Conservation (phyloP, 2,113 vertebrate genomes). For the Mesitornis unicolor region DNA sequence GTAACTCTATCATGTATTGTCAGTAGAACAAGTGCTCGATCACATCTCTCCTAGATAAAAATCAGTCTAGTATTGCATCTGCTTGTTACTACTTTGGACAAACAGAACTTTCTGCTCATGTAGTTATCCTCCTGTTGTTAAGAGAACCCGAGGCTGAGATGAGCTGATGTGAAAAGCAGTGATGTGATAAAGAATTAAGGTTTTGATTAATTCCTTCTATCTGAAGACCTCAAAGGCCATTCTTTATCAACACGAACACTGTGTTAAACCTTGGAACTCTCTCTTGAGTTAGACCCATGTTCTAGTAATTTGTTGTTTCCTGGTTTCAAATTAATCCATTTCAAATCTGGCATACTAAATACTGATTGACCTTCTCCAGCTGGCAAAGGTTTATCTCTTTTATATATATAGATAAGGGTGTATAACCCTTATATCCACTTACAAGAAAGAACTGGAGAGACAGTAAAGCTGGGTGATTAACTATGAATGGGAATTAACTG, state of each 20-base stretch:
- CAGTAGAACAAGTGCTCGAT: background rate
- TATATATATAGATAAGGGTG: no score
- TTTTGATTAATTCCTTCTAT: background rate
- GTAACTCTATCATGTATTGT: background rate
- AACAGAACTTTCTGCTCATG: background rate
- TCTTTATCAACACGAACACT: background rate
- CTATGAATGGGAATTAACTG: background rate
- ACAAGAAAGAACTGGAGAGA: background rate
- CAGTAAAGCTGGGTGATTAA: background rate
- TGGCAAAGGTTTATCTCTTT: background rate
- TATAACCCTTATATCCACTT: background rate
- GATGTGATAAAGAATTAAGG: background rate
- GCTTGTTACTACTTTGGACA: background rate
- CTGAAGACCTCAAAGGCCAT: background rate
- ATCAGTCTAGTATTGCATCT: background rate
- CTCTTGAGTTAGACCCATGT: background rate
- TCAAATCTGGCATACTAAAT: background rate
- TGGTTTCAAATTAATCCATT: background rate
- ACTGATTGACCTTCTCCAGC: background rate
- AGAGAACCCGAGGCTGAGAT: background rate
- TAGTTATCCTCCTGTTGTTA: background rate
- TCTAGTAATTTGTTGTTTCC: background rate
- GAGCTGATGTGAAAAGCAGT: background rate
- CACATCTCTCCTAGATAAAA: background rate
- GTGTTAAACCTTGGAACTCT: background rate